Base-by-base conservation (phyloP, 2,888 invertebrate genomes). In the Diabrotica balteata region DNA sequence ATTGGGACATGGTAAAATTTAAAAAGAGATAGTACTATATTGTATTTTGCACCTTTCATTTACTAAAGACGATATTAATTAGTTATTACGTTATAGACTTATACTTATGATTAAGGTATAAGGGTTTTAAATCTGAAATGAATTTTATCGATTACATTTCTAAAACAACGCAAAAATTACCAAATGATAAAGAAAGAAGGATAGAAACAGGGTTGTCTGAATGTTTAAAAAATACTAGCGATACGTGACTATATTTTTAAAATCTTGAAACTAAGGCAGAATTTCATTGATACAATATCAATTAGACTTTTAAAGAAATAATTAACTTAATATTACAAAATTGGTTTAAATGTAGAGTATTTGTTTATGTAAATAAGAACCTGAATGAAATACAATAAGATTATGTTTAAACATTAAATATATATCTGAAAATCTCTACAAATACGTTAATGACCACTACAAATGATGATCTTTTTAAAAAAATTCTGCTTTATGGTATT, bases 1-100 rank as follows among this genome's bases (percentile, higher is more conserved):
- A 85, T 85, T 82, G 82, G 82, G 84, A 50, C 86, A 84, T 86
- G 85, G 85, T 86, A 83, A 83, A 82, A 63, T 81, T 80, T 81
- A 80, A 81, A 84, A 79, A 84, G 82, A 84, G 83, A 82, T 67
- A 70, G 74, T 65, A 57, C 59, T 69, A 75, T 53, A 64, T 10
- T 62, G 32, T 64, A 68, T 67, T n/a, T 50, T 50, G 17, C n/a
- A 9, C 66, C 65, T 66, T 68, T 64, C 58, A 54, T 52, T 61
- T 59, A 52, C 43, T 51, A 59, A 55, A 64, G 11, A 6, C 42
- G 49, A 7, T n/a, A 44, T 64, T 54, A 22, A 46, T 11, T 32
- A 42, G 22, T 45, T 32, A n/a, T 32, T 8, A 8, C 0, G n/a
- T 42, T 9, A n/a, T 42, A 22, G 10, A 17, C 17, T 52, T 22